Percentiles rank a stretch among this genome's conserved stretches.
phyloP scores from a whole-genome alignment of 2,888 invertebrate species.

The Dynastes tityus region DNA sequence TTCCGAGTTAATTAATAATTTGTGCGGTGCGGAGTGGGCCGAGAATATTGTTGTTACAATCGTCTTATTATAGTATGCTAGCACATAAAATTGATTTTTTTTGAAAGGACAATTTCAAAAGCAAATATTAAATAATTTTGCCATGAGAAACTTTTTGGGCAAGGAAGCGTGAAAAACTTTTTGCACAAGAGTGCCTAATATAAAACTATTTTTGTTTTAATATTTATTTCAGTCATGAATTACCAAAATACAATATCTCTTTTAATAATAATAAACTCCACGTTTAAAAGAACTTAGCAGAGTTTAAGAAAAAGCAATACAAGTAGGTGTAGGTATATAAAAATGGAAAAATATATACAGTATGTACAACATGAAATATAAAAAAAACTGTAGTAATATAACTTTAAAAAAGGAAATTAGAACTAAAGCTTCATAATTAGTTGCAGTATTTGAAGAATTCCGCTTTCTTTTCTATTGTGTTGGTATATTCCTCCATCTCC shows the following conservation, averaged over 20 bases:
- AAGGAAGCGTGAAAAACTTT: no score
- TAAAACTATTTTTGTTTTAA: conserved; percentile 11
- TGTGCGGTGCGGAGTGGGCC: no score
- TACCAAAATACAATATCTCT: conserved; percentile 25
- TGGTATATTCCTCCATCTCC: conserved; percentile 77
- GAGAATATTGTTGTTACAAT: no score
- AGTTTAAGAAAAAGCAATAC: conserved; percentile 5
- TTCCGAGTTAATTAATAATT: no score
- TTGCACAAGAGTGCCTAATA: no score
- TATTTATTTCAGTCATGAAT: conserved; percentile 16
- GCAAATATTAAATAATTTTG: no score
- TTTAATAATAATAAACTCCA: not conserved
- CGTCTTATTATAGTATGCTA: no score
- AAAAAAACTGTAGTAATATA: conserved; percentile 8
- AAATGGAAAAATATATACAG: conserved; percentile 31
- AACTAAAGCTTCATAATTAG: conserved; percentile 30
- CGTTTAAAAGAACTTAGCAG: conserved; percentile 5
- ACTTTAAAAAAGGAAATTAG: not conserved
- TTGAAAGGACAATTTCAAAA: no score
- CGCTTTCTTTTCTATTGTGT: conserved; percentile 75
- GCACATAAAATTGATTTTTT: no score
- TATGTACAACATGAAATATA: conserved; percentile 32
- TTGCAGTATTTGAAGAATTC: conserved; percentile 73
- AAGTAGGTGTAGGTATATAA: conserved; percentile 6
- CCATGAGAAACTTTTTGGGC: no score